Evolutionary conservation across 2,113 vertebrate species (phyloP), one percentile per base, ranked within the genome.

Genomic region (Psilopogon haemacephalus): DNA sequence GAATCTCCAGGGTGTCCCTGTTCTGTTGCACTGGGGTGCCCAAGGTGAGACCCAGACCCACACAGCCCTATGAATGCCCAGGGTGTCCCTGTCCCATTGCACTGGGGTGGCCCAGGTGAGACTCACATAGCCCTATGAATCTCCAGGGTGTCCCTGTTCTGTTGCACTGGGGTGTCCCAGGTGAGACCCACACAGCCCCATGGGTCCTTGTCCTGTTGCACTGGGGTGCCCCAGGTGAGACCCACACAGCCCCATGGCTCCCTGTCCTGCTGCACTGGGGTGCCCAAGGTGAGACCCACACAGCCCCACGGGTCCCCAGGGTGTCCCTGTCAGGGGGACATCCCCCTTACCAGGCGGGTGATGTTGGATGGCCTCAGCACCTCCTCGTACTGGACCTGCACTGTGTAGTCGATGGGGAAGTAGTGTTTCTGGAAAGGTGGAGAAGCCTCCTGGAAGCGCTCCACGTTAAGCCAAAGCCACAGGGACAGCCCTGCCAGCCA

Each of bases 331-430:
- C 33, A 27, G 5, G 59, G 62, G 37, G 62, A 11, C 35, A 5
- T 56, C 21, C 84, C 81, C 7, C 97, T 97, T 94, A 98, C 97
- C 97, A 98, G 94, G 77, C 93, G 96, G 44, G 91, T 97, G 90
- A 98, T 17, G 75, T 68, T 65, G 38, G 63, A 30, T 19, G 63
- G 63, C 63, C 63, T 65, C 63, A 65, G 38, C 63, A 42, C 63
- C 63, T 65, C 63, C 18, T 65, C 63, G 11, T 65, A 65, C 38
- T 42, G 63, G 18, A 65, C 63, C 63, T 42, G 63, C 38, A 65
- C 18, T 3, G 28, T 65, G 38, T 65, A 65, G 63, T 32, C 38
- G 28, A 65, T 65, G 38, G 63, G 63, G 63, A 65, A 65, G 63
- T 65, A 65, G 63, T 65, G 63, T 65, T 65, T 65, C 63, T 65